Evolutionary conservation across 1,140 invertebrate species (phyloP).

Genomic region (Philaenus spumarius): DNA sequence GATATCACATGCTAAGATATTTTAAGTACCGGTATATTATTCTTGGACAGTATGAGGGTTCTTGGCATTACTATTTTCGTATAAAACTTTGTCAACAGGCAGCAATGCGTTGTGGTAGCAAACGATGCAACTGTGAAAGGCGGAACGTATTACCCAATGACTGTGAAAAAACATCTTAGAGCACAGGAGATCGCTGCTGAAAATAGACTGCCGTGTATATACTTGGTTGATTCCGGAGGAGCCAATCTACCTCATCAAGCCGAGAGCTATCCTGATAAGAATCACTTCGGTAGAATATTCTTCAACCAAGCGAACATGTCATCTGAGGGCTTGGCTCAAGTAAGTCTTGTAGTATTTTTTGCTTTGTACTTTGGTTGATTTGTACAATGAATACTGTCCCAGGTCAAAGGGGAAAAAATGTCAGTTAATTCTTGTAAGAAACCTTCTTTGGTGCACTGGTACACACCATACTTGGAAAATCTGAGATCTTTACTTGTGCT

Average conservation of each 20-base stretch:
- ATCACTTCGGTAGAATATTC: conserved; percentile 97
- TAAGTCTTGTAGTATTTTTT: too few relatives aligned
- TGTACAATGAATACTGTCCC: too few relatives aligned
- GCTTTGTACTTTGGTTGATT: too few relatives aligned
- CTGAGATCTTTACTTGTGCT: too few relatives aligned
- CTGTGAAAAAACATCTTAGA: conserved; percentile 94
- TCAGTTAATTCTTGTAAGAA: too few relatives aligned
- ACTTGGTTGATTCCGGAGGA: conserved; percentile 93
- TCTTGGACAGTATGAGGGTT: too few relatives aligned
- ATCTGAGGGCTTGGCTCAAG: conserved; percentile 83
- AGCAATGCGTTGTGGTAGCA: conserved; percentile 85
- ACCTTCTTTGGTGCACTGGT: too few relatives aligned
- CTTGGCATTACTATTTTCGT: too few relatives aligned
- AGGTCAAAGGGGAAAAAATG: too few relatives aligned
- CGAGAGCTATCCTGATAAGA: conserved; percentile 90
- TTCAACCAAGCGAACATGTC: conserved; percentile 98
- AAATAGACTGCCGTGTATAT: conserved; percentile 89
- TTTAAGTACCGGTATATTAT: too few relatives aligned
- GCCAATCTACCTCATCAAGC: conserved; percentile 94
- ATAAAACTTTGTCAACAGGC: conserved; percentile 45
- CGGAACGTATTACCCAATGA: conserved; percentile 95
- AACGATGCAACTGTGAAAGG: conserved; percentile 99
- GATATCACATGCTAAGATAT: too few relatives aligned
- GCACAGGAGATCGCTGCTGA: conserved; percentile 95
- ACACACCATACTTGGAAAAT: too few relatives aligned